Conservation (phyloP, 2,113 vertebrate species). For the Pterophyllum scalare region DNA sequence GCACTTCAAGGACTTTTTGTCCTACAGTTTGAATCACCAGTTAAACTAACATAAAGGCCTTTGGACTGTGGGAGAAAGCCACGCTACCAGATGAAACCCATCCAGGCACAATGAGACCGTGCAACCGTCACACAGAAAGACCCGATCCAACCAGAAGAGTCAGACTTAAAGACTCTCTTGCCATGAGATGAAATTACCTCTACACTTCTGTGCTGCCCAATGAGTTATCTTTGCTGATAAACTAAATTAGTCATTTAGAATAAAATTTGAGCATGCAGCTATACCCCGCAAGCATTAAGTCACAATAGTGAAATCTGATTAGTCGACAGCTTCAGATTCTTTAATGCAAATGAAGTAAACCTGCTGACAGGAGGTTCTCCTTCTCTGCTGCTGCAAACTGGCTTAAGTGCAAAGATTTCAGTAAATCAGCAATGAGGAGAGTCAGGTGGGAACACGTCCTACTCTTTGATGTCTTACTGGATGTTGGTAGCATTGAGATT, state of each 20-base stretch:
- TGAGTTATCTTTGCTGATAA: not conserved
- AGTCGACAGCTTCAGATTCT: slow-evolving; percentile 37
- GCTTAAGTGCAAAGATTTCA: slow-evolving; percentile 37
- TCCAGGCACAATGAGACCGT: not conserved
- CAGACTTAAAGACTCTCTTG: too few species aligned
- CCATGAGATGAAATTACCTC: not conserved
- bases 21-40: not conserved
- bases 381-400: slow-evolving; percentile 30
- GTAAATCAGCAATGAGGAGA: slow-evolving; percentile 27
- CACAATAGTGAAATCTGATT: slow-evolving; percentile 37
- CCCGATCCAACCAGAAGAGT: not conserved
- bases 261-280: not conserved
- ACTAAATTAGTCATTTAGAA: not conserved
- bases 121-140: not conserved
- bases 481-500: slow-evolving; percentile 6
- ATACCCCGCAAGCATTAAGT: not conserved
- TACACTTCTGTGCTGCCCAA: not conserved
- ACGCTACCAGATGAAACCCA: not conserved
- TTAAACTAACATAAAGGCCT: not conserved
- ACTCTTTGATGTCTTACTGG: slow-evolving; percentile 28
- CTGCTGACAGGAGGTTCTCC: slow-evolving; percentile 48
- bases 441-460: not conserved
- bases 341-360: slow-evolving; percentile 51
- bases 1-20: not conserved
- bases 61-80: not conserved